Conservation (phyloP, 2,888 invertebrate genomes). For the Cephus runcator region DNA sequence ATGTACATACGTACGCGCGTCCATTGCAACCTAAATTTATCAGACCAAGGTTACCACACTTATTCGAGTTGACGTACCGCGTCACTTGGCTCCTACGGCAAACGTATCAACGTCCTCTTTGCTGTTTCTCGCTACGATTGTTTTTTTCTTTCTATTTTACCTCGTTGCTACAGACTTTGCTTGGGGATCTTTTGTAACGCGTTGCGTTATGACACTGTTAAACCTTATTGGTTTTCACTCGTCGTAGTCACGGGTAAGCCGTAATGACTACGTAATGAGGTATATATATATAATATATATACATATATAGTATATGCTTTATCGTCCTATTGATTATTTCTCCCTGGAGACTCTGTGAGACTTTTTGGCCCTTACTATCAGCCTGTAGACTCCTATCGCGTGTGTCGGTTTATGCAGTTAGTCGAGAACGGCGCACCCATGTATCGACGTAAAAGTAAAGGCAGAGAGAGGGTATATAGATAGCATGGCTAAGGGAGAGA, state of each 20-base stretch:
- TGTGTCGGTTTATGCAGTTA: not conserved
- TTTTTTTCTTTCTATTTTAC: not conserved
- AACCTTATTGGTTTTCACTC: not conserved
- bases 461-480: not conserved
- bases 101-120: not conserved
- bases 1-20: not conserved
- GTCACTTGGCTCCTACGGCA: not conserved
- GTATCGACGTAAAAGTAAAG: conserved; percentile 16
- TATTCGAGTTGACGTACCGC: not conserved
- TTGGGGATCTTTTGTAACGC: not conserved
- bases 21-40: not conserved
- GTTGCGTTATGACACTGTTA: not conserved
- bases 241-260: not conserved
- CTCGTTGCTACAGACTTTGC: not conserved
- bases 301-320: not conserved
- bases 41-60: not conserved
- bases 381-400: not conserved
- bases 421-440: conserved; percentile 20
- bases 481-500: not conserved
- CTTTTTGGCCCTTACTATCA: not conserved
- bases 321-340: not conserved
- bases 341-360: not conserved
- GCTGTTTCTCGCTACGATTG: not conserved
- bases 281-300: too few relatives aligned
- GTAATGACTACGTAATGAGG: not conserved